Percentiles rank a stretch among this genome's conserved stretches.
These are phyloP conservation scores for Callaeas wilsoni DNA, from an alignment of 2,113 vertebrate species.

Conservation along the genomic window DNA sequence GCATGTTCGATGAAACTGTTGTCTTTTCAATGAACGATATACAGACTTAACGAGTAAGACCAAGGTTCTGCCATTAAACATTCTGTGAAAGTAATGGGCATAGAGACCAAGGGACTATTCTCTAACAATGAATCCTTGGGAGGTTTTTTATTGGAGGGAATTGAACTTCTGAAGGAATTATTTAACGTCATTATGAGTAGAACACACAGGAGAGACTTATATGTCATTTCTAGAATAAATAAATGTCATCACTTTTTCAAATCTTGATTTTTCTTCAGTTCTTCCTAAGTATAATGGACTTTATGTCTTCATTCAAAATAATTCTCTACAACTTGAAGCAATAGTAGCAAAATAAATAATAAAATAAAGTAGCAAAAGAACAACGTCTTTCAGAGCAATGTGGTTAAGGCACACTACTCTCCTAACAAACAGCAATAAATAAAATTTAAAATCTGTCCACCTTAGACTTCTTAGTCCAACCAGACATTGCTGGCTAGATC, in stretches of 20 bases:
- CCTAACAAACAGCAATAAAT: not conserved
- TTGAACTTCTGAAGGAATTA: not conserved
- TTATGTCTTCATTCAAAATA: not conserved
- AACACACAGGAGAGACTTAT: not conserved
- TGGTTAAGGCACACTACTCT: not conserved
- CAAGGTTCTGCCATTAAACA: not conserved
- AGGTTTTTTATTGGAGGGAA: accelerated
- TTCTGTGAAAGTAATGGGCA: not conserved
- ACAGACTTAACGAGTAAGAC: not conserved
- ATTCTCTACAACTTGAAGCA: not conserved
- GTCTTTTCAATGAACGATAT: not conserved
- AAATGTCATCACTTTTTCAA: not conserved
- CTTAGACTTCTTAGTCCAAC: not conserved
- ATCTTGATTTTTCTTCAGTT: conserved; percentile 17
- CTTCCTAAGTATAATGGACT: not conserved
- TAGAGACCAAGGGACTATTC: not conserved
- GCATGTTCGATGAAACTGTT: not conserved
- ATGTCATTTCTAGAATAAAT: not conserved
- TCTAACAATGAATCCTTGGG: not conserved
- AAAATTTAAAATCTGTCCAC: not conserved
- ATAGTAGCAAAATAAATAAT: not conserved
- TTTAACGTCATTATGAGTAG: conserved; percentile 15
- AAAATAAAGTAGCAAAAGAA: not conserved
- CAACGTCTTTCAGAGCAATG: not conserved
- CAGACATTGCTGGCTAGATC: not conserved